Evolutionary conservation across 2,888 invertebrate genomes (phyloP).

Genomic region (Megastigmus dorsalis): DNA sequence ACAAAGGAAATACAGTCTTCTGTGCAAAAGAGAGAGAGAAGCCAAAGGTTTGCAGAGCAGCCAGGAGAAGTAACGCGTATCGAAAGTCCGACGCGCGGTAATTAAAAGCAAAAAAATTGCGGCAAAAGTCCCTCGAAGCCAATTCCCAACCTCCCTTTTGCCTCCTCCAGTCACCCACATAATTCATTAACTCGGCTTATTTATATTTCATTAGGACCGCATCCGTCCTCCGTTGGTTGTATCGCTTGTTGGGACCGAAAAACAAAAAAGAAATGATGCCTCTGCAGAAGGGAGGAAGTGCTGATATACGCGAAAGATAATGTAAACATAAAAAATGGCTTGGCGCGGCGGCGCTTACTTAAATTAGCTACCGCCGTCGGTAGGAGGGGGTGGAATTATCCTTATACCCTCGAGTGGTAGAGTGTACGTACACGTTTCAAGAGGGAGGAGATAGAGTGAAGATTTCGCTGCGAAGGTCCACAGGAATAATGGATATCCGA

Average conservation of each 20-base stretch:
- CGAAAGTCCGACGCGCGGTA: constrained; percentile 5
- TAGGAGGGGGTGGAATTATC: constrained; percentile 26
- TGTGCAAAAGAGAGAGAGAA: too few species aligned
- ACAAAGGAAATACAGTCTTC: too few species aligned
- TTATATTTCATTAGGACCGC: constrained; percentile 55
- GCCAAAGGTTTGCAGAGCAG: too few species aligned
- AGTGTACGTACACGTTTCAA: neutral
- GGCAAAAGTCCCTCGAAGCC: neutral
- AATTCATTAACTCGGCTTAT: constrained; percentile 62
- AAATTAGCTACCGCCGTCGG: constrained; percentile 20
- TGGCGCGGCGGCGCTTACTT: constrained; percentile 21
- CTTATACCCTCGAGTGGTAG: neutral
- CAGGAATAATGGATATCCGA: constrained; percentile 49
- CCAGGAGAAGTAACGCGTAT: neutral
- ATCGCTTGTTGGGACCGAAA: too few species aligned
- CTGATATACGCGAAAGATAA: constrained; percentile 14
- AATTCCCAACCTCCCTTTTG: neutral
- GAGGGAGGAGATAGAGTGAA: neutral
- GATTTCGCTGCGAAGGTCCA: constrained; percentile 20
- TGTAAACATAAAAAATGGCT: constrained; percentile 38
- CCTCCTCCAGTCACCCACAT: constrained; percentile 31
- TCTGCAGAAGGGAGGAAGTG: neutral
- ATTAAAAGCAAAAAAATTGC: constrained; percentile 43
- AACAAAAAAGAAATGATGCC: constrained; percentile 13
- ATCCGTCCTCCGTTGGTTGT: constrained; percentile 2